A percentile compares a stretch with the other conserved stretches of the same genome.
These are phyloP conservation scores for Morphnarchus princeps DNA, from an alignment of 2,113 vertebrate genomes.

Conservation along the genomic window DNA sequence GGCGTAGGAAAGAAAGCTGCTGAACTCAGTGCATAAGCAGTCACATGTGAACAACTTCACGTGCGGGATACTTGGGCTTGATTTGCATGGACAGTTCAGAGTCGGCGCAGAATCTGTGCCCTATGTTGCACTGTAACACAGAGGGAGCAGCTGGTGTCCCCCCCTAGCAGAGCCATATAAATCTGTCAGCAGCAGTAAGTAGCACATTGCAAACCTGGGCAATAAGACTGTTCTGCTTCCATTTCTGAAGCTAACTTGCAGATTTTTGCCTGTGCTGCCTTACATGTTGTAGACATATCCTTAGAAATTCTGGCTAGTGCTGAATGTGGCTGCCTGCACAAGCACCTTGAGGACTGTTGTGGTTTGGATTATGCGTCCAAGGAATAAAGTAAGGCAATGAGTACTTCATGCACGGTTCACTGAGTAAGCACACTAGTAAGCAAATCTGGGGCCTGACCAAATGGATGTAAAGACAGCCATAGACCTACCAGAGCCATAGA, in stretches of 20 bases:
- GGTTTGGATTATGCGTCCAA: background rate
- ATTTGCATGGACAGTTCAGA: background rate
- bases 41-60: background rate
- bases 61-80: accelerated
- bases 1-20: background rate
- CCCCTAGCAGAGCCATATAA: background rate
- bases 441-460: background rate
- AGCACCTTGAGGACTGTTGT: background rate
- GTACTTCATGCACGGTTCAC: background rate
- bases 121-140: accelerated
- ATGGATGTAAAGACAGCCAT: background rate
- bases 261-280: background rate
- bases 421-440: background rate
- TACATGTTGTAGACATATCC: background rate
- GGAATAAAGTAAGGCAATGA: background rate
- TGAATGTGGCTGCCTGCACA: background rate
- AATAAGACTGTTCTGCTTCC: background rate
- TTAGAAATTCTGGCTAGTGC: background rate
- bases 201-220: background rate
- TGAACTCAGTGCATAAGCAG: background rate
- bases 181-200: background rate
- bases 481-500: background rate
- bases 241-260: background rate
- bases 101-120: background rate
- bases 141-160: background rate